Conservation (phyloP, 2,797 vertebrate genomes). For the Novumbra hubbsi region DNA sequence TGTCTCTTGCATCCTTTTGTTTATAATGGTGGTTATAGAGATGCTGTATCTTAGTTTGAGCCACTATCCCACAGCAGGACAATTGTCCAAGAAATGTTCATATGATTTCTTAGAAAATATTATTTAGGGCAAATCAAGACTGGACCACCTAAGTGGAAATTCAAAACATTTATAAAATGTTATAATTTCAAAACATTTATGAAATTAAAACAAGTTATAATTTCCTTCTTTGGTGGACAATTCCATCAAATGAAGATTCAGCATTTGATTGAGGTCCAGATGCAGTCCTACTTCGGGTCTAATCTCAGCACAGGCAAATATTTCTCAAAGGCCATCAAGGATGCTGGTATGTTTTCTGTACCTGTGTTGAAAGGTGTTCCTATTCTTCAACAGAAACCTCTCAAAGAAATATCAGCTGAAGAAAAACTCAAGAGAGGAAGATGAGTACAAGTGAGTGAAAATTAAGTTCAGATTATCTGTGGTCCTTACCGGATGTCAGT, state of each 20-base stretch:
- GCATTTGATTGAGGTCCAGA: neutral
- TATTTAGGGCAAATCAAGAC: too few species aligned
- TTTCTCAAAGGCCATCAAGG: neutral
- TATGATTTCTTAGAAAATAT: too few species aligned
- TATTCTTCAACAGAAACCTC: conserved; percentile 78
- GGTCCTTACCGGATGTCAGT: neutral
- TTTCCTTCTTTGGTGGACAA: too few species aligned
- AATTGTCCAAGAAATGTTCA: too few species aligned
- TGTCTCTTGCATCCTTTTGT: neutral
- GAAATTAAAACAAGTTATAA: too few species aligned
- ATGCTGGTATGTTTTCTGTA: neutral
- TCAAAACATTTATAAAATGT: too few species aligned
- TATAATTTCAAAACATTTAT: too few species aligned
- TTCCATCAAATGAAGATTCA: too few species aligned
- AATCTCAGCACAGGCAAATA: neutral
- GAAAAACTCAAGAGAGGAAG: conserved; percentile 91
- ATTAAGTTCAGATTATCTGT: neutral
- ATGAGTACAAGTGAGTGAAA: conserved; percentile 86
- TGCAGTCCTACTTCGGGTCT: neutral
- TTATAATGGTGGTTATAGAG: neutral
- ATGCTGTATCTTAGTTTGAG: too few species aligned
- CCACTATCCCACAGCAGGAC: too few species aligned
- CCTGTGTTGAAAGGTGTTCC: neutral
- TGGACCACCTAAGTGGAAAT: too few species aligned
- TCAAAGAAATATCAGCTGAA: conserved; percentile 97